A percentile compares a stretch with the other conserved stretches of the same genome.
phyloP scores from a whole-genome alignment of 2,797 vertebrate species.

The Anolis apletophallus region DNA sequence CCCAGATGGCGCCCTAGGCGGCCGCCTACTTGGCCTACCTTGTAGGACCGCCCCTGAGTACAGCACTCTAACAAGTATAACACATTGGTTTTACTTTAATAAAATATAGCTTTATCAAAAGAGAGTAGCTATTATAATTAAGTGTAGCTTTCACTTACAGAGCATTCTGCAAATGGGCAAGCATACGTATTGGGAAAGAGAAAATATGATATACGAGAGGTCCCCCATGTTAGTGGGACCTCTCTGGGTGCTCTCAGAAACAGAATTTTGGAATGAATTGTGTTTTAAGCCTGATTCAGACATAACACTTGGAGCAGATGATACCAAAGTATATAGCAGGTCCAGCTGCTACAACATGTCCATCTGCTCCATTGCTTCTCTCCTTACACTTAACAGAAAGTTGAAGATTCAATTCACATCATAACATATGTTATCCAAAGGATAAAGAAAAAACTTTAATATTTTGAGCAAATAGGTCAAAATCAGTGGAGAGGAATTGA shows the following conservation, averaged over 20 bases:
- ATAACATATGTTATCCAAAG: slow-evolving; percentile 23
- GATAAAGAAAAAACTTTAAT: background rate
- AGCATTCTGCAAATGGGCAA: background rate
- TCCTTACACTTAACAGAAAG: background rate
- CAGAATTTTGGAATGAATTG: background rate
- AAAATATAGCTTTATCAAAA: background rate
- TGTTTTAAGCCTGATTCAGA: background rate
- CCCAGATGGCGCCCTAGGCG: no score
- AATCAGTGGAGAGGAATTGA: background rate
- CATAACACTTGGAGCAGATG: background rate
- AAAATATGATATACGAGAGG: background rate
- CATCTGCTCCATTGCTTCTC: background rate
- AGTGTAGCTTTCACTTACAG: background rate
- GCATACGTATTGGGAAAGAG: background rate
- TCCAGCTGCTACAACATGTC: no score
- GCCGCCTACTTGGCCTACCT: no score
- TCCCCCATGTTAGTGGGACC: background rate
- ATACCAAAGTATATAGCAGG: background rate
- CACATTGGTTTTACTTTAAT: background rate
- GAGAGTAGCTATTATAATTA: background rate
- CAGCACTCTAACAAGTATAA: no score
- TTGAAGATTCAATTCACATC: background rate
- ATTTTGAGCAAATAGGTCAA: slow-evolving; percentile 25
- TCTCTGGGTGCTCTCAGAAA: background rate
- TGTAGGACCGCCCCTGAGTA: no score